Evolutionary conservation across 2,113 vertebrate genomes (phyloP).

Genomic region (Oostethus manadensis): DNA sequence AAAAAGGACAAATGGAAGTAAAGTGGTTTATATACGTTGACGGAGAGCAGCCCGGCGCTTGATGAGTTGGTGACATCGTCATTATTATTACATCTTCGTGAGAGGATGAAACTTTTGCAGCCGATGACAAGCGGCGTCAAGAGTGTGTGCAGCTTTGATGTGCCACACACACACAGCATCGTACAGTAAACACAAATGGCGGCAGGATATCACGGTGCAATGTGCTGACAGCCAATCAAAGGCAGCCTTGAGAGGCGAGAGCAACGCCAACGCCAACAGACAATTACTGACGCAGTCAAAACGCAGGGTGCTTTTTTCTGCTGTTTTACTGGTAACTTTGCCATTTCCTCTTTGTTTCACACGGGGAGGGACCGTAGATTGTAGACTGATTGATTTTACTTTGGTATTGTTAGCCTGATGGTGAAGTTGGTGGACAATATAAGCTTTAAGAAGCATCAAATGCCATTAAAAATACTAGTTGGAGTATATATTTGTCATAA

Average conservation of each 20-base stretch:
- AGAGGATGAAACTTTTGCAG: conserved; percentile 17
- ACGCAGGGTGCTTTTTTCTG: conserved; percentile 19
- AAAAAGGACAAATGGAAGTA: too few relatives aligned
- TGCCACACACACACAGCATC: conserved; percentile 50
- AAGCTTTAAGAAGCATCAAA: not conserved
- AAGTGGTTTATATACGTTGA: not conserved
- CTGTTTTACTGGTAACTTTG: conserved; percentile 22
- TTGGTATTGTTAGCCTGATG: not conserved
- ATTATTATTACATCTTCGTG: conserved; percentile 6
- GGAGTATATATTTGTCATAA: not conserved
- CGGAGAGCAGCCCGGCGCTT: not conserved
- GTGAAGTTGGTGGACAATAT: not conserved
- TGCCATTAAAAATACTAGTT: not conserved
- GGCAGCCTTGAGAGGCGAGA: conserved; percentile 43
- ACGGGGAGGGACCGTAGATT: not conserved
- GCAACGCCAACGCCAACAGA: conserved; percentile 48
- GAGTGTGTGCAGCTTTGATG: conserved; percentile 57
- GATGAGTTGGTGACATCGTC: conserved; percentile 4
- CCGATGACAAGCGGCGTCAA: conserved; percentile 58
- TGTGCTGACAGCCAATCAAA: conserved; percentile 64
- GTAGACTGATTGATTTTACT: not conserved
- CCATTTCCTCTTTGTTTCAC: conserved; percentile 10
- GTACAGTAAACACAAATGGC: conserved; percentile 35
- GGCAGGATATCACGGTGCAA: conserved; percentile 37
- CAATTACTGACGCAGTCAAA: conserved; percentile 69